Conservation (phyloP, 2,888 invertebrate genomes). For the Molorchus minor region DNA sequence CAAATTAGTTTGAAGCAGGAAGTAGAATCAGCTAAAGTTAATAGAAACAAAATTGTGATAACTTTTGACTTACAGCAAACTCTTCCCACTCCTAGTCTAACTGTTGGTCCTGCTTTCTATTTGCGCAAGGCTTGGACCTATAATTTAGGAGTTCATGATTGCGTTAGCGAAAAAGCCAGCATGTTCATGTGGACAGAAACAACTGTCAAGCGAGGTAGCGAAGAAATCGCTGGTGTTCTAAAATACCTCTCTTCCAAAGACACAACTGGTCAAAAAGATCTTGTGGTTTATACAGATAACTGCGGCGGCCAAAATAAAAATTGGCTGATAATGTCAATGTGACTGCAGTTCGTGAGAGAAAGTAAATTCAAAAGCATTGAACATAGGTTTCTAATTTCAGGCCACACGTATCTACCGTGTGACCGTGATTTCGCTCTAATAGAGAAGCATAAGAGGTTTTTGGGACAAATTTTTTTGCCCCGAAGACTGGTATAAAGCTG, state of each 20-base stretch:
- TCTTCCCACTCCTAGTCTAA: conserved; percentile 36
- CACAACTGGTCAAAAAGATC: conserved; percentile 13
- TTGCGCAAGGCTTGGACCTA: conserved; percentile 38
- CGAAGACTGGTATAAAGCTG: conserved; percentile 16
- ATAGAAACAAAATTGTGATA: conserved; percentile 28
- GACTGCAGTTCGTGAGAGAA: conserved; percentile 32
- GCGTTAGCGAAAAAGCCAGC: conserved; percentile 26
- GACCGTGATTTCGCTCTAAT: conserved; percentile 23
- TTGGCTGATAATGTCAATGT: conserved; percentile 32
- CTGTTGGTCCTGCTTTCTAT: conserved; percentile 40
- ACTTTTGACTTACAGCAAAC: conserved; percentile 41
- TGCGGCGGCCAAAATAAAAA: conserved; percentile 37
- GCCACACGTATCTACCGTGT: conserved; percentile 33
- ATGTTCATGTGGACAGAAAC: conserved; percentile 40
- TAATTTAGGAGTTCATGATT: conserved; percentile 40
- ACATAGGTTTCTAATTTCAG: conserved; percentile 34
- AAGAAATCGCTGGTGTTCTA: conserved; percentile 33
- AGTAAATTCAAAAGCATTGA: conserved; percentile 27
- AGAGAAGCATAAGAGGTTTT: conserved; percentile 24
- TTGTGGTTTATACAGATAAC: conserved; percentile 36
- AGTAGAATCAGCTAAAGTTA: conserved; percentile 26
- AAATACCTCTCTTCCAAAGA: conserved; percentile 32
- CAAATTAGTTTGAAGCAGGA: conserved; percentile 35
- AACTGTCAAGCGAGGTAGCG: conserved; percentile 34
- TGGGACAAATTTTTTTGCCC: conserved; percentile 1